These are phyloP conservation scores for Cettia cetti DNA, from an alignment of 2,113 vertebrate genomes.

Conservation along the genomic window DNA sequence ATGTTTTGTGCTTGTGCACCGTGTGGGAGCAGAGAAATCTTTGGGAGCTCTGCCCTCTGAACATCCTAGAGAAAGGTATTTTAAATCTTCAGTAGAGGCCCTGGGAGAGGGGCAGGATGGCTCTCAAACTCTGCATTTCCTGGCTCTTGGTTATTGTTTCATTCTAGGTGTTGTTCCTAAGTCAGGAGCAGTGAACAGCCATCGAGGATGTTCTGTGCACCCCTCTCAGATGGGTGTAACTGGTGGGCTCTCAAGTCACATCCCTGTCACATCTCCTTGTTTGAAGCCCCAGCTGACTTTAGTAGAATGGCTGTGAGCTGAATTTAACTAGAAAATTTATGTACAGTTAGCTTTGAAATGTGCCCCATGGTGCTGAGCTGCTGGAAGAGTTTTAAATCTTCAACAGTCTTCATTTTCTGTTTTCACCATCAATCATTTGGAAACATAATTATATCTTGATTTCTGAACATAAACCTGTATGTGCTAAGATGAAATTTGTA, in stretches of 20 bases:
- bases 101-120: not conserved
- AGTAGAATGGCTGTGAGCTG: not conserved
- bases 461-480: not conserved
- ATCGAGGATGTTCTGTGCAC: accelerated
- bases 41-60: not conserved
- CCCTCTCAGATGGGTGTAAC: not conserved
- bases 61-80: not conserved
- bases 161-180: not conserved
- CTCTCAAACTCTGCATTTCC: not conserved
- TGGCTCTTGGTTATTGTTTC: not conserved
- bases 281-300: not conserved
- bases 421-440: not conserved
- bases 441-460: slow-evolving; percentile 8
- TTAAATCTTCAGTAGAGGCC: not conserved
- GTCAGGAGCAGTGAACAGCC: not conserved
- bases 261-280: not conserved
- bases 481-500: not conserved
- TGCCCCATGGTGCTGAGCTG: not conserved
- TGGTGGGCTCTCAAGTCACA: not conserved
- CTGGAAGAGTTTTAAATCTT: slow-evolving; percentile 21
- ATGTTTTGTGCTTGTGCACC: accelerated
- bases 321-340: not conserved
- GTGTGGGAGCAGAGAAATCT: not conserved
- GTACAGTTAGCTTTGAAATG: not conserved
- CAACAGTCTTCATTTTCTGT: not conserved